Conservation (phyloP, 2,797 vertebrate genomes). For the Limosa lapponica region DNA sequence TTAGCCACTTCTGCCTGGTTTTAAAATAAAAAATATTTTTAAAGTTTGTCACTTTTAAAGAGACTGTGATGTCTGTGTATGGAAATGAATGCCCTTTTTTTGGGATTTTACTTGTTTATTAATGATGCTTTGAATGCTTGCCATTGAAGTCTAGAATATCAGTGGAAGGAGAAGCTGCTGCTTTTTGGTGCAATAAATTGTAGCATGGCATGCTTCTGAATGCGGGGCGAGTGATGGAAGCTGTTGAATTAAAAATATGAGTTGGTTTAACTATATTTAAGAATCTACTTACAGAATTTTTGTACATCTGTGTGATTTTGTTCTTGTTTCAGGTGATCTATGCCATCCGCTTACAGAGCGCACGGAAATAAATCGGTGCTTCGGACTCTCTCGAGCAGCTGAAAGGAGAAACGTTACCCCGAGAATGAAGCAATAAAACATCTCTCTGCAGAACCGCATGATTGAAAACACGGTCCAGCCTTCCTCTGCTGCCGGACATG, state of each 20-base stretch:
- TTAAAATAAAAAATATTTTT: conserved; percentile 29
- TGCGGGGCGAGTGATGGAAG: fast-evolving
- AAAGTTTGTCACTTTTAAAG: background rate
- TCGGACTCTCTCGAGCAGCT: background rate
- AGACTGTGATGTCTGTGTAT: background rate
- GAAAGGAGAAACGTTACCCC: background rate
- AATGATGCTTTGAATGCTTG: background rate
- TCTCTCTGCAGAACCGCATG: conserved; percentile 26
- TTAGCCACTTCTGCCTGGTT: conserved; percentile 26
- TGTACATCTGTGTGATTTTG: conserved; percentile 6
- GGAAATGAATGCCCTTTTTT: background rate
- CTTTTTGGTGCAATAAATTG: background rate
- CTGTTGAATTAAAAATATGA: background rate
- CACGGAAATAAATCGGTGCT: background rate
- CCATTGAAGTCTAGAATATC: background rate
- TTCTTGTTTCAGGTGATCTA: conserved; percentile 72
- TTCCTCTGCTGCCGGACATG: conserved; percentile 22
- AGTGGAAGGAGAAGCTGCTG: background rate
- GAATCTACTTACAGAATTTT: background rate
- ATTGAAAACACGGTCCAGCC: conserved; percentile 29
- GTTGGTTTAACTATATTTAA: background rate
- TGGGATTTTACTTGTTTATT: conserved; percentile 6
- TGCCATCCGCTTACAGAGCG: background rate
- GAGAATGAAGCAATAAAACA: conserved; percentile 70
- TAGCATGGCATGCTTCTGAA: background rate